These are phyloP conservation scores for Hyles lineata DNA, from an alignment of 2,888 invertebrate species.

Conservation along the genomic window DNA sequence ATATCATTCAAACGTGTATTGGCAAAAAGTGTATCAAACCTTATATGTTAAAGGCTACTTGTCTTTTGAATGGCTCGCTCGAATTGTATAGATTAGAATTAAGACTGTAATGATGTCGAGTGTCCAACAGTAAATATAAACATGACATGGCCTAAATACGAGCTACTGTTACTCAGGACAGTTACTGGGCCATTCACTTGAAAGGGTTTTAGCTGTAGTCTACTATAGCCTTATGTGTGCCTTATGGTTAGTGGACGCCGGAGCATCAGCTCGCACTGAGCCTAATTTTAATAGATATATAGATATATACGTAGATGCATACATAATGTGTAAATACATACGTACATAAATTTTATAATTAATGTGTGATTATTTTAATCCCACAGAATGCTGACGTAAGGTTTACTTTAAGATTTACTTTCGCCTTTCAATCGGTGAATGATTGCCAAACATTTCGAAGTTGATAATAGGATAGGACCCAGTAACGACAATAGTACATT, in stretches of 20 bases:
- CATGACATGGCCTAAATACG: neutral
- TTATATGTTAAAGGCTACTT: slow-evolving; percentile 11
- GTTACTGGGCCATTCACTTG: neutral
- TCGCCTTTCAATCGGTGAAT: too few species aligned
- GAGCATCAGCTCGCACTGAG: neutral
- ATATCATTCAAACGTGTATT: slow-evolving; percentile 31
- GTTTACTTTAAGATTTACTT: too few species aligned
- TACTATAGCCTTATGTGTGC: neutral
- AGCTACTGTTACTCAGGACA: neutral
- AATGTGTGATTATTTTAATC: too few species aligned
- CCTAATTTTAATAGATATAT: too few species aligned
- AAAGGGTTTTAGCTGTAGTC: neutral
- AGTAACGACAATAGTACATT: too few species aligned
- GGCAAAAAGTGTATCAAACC: slow-evolving; percentile 28
- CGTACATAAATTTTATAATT: too few species aligned
- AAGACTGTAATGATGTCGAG: neutral
- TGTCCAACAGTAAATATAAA: neutral
- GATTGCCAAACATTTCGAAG: too few species aligned
- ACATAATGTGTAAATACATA: too few species aligned
- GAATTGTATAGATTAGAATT: neutral
- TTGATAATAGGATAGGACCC: too few species aligned
- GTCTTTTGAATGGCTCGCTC: neutral
- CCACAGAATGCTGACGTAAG: too few species aligned
- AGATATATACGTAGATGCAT: too few species aligned
- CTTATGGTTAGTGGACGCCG: neutral